Conservation (phyloP, 2,797 vertebrate species). For the Gadopsis marmoratus region DNA sequence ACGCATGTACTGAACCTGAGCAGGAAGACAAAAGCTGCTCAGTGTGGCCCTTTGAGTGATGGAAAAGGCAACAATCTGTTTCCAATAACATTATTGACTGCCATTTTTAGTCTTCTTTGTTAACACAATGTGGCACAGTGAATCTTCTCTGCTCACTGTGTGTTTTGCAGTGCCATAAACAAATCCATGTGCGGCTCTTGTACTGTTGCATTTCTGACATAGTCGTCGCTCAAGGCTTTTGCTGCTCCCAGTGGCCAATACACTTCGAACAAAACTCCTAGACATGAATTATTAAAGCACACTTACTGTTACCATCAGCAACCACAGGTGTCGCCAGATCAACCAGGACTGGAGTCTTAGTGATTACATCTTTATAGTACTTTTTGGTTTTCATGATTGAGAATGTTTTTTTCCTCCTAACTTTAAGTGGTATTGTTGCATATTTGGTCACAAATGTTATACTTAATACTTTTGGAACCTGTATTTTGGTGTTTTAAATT, state of each 20-base stretch:
- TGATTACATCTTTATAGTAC: neutral
- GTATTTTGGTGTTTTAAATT: neutral
- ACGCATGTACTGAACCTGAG: neutral
- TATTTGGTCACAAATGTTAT: neutral
- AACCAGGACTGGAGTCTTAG: neutral
- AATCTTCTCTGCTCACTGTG: neutral
- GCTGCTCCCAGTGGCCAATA: neutral
- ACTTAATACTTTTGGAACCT: neutral
- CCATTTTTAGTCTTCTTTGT: neutral
- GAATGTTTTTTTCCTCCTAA: neutral
- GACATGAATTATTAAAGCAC: neutral
- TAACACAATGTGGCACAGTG: neutral
- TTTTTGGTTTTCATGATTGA: neutral
- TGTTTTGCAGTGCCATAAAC: neutral
- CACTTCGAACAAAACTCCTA: neutral
- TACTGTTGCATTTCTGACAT: neutral
- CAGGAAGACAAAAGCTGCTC: neutral
- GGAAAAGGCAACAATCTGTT: neutral
- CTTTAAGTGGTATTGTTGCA: neutral
- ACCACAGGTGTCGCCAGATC: neutral
- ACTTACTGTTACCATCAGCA: neutral
- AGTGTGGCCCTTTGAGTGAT: neutral
- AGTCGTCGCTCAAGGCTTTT: neutral
- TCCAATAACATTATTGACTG: neutral
- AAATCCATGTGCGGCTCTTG: neutral